Conservation (phyloP, 2,797 vertebrate genomes). For the Cottoperca gobio region DNA sequence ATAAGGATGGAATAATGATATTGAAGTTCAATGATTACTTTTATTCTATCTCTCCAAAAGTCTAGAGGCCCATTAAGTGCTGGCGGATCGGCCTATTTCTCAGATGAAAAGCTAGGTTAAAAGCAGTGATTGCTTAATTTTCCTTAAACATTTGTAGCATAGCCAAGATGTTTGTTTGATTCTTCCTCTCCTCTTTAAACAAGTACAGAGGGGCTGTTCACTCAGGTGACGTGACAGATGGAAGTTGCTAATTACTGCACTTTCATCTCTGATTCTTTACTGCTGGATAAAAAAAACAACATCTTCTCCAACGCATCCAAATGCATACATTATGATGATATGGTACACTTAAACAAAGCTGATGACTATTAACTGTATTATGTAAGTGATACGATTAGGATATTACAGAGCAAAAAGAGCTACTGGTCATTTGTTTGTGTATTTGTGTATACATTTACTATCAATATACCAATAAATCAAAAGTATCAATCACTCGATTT, state of each 20-base stretch:
- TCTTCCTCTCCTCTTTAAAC: constrained; percentile 52
- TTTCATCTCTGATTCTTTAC: constrained; percentile 52
- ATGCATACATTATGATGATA: constrained; percentile 1
- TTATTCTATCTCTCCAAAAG: constrained; percentile 32
- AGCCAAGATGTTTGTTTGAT: constrained; percentile 58
- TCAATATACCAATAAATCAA: no score
- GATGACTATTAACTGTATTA: not conserved
- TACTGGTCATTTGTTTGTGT: not conserved
- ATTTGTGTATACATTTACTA: not conserved
- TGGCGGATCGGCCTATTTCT: constrained; percentile 37
- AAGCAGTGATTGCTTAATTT: constrained; percentile 45
- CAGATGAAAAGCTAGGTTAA: constrained; percentile 55
- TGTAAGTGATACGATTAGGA: not conserved
- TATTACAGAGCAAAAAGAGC: not conserved
- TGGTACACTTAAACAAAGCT: not conserved
- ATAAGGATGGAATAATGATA: constrained; percentile 63
- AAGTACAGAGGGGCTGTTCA: constrained; percentile 40
- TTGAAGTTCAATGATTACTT: constrained; percentile 54
- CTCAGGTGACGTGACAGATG: constrained; percentile 71
- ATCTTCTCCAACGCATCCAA: not conserved
- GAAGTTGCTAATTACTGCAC: constrained; percentile 65
- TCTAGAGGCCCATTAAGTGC: constrained; percentile 48
- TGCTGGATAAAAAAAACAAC: constrained; percentile 21
- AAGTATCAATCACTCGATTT: no score
- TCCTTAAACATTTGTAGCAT: constrained; percentile 48